phyloP scores from a whole-genome alignment of 1,140 invertebrate species.

The Globodera ellingtonae region DNA sequence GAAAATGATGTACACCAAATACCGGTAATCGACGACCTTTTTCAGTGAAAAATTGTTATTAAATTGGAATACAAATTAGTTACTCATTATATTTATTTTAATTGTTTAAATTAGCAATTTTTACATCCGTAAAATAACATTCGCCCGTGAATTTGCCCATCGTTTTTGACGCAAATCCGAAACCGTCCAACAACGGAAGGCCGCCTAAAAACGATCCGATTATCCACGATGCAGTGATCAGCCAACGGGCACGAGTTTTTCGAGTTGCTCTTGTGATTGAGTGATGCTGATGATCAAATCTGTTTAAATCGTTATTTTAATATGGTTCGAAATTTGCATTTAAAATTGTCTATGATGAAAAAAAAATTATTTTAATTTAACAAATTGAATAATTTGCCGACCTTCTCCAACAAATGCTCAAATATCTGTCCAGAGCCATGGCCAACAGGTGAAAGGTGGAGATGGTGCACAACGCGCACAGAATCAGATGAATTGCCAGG shows the following conservation, averaged over 20 bases:
- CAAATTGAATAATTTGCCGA: slow-evolving; percentile 1
- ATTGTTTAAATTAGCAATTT: neutral
- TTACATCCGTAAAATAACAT: slow-evolving; percentile 53
- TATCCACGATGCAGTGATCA: slow-evolving; percentile 48
- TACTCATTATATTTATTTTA: too few species aligned
- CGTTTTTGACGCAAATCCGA: slow-evolving; percentile 46
- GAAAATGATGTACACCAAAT: slow-evolving; percentile 54
- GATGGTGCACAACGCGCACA: slow-evolving; percentile 52
- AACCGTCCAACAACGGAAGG: slow-evolving; percentile 50
- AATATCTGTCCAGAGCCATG: slow-evolving; percentile 56
- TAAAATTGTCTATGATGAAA: slow-evolving; percentile 5
- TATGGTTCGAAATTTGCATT: neutral
- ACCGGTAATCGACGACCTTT: slow-evolving; percentile 54
- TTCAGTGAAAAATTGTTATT: too few species aligned
- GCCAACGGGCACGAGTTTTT: slow-evolving; percentile 31
- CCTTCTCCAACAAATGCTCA: slow-evolving; percentile 51
- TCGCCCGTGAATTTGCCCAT: slow-evolving; percentile 40
- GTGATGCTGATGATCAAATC: slow-evolving; percentile 22
- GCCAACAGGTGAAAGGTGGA: slow-evolving; percentile 56
- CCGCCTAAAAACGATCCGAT: slow-evolving; percentile 42
- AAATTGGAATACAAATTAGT: too few species aligned
- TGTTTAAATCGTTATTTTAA: slow-evolving; percentile 8
- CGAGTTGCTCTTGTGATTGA: slow-evolving; percentile 33
- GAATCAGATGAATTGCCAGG: slow-evolving; percentile 47
- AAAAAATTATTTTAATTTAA: neutral